phyloP scores from a whole-genome alignment of 2,113 vertebrate species.

The human region DNA sequence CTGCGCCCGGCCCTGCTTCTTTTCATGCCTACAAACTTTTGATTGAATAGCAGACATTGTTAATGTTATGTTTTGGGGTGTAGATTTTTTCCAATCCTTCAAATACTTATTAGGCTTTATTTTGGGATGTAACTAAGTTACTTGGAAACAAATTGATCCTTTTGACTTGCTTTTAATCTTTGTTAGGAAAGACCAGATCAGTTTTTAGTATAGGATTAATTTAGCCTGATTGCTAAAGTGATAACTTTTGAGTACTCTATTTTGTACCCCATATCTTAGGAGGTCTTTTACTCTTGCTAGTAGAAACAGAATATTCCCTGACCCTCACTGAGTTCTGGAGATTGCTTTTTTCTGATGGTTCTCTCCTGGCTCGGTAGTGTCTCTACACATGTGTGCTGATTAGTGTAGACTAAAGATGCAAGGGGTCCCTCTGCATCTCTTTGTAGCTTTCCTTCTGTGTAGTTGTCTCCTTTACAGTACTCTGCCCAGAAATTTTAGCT shows the following conservation, averaged over 20 bases:
- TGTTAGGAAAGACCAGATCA: neutral
- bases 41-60: neutral
- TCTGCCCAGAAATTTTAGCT: neutral
- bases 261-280: no score
- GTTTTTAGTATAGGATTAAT: neutral
- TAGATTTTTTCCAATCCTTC: neutral
- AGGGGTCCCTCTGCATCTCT: neutral
- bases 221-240: neutral
- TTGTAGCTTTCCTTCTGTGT: neutral
- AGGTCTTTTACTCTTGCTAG: neutral
- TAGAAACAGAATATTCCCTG: neutral
- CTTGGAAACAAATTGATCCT: conserved; percentile 4
- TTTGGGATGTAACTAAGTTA: neutral
- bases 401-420: neutral
- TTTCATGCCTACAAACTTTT: neutral
- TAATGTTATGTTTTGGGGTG: neutral
- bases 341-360: neutral
- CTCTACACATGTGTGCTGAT: neutral
- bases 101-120: neutral
- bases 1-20: neutral
- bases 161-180: neutral
- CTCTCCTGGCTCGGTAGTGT: neutral
- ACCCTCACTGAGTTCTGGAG: neutral
- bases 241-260: neutral
- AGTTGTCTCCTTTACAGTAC: neutral